phyloP scores from a whole-genome alignment of 2,888 invertebrate genomes.

The Bibio marci region DNA sequence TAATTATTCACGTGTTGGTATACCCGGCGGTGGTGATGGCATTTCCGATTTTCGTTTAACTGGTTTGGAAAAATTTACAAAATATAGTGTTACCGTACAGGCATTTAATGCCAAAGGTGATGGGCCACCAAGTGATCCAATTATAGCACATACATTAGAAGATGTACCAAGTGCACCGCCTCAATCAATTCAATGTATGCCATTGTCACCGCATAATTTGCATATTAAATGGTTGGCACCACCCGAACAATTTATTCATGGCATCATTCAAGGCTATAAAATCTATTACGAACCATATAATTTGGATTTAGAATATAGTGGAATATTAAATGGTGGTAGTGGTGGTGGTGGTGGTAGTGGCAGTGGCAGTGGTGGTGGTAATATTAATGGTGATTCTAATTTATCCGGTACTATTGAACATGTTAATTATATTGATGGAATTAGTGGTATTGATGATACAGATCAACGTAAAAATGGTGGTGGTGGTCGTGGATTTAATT shows the following conservation, averaged over 20 bases:
- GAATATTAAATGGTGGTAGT: conserved; percentile 10
- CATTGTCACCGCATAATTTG: conserved; percentile 51
- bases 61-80: conserved; percentile 56
- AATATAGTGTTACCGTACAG: conserved; percentile 59
- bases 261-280: conserved; percentile 60
- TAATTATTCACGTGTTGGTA: conserved; percentile 25
- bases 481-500: too few species aligned
- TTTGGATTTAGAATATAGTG: conserved; percentile 17
- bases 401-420: too few species aligned
- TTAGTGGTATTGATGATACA: conserved; percentile 6
- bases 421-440: too few species aligned
- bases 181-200: conserved; percentile 43
- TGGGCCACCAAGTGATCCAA: conserved; percentile 54
- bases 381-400: background rate
- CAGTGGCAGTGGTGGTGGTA: background rate
- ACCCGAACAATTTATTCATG: conserved; percentile 43
- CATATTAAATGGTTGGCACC: conserved; percentile 55
- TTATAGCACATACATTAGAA: conserved; percentile 28
- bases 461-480: too few species aligned
- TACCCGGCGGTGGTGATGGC: conserved; percentile 22
- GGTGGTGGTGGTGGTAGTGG: conserved; percentile 7
- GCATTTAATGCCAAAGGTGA: conserved; percentile 68
- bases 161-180: conserved; percentile 52
- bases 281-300: conserved; percentile 43
- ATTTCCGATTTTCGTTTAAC: conserved; percentile 37